phyloP scores from a whole-genome alignment of 2,888 invertebrate genomes.

The Autographa pulchrina region DNA sequence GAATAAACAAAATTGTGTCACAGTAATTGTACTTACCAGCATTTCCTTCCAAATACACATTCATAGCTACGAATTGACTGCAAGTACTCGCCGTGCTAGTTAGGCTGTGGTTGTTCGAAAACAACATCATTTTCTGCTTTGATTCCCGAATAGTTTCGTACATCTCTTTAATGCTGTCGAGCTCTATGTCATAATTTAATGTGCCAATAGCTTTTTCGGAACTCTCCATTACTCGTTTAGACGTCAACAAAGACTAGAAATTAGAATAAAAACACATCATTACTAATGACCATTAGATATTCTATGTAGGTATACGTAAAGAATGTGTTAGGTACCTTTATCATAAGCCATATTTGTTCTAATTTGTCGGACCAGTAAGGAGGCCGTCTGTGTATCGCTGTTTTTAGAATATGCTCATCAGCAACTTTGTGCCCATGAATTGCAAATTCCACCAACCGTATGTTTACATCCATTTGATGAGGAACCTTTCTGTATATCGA shows the following conservation, averaged over 20 bases:
- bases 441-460: slow-evolving; percentile 89
- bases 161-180: slow-evolving; percentile 65
- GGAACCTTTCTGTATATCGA: slow-evolving; percentile 79
- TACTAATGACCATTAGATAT: no score
- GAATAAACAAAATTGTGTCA: neutral
- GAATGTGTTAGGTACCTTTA: slow-evolving; percentile 67
- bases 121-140: slow-evolving; percentile 60
- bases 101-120: slow-evolving; percentile 78
- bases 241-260: slow-evolving; percentile 70
- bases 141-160: slow-evolving; percentile 71
- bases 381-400: slow-evolving; percentile 82
- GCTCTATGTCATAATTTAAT: slow-evolving; percentile 71
- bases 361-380: slow-evolving; percentile 60
- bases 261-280: neutral
- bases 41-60: slow-evolving; percentile 85
- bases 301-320: neutral
- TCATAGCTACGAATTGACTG: slow-evolving; percentile 89
- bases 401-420: slow-evolving; percentile 84
- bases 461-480: slow-evolving; percentile 79
- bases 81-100: slow-evolving; percentile 85
- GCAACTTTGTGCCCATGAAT: slow-evolving; percentile 91
- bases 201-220: slow-evolving; percentile 70
- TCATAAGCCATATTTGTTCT: slow-evolving; percentile 58
- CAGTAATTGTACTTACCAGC: slow-evolving; percentile 70
- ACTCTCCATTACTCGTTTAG: slow-evolving; percentile 69